Base-by-base conservation (phyloP, 2,888 invertebrate species). In the Epirrhoe tristata region DNA sequence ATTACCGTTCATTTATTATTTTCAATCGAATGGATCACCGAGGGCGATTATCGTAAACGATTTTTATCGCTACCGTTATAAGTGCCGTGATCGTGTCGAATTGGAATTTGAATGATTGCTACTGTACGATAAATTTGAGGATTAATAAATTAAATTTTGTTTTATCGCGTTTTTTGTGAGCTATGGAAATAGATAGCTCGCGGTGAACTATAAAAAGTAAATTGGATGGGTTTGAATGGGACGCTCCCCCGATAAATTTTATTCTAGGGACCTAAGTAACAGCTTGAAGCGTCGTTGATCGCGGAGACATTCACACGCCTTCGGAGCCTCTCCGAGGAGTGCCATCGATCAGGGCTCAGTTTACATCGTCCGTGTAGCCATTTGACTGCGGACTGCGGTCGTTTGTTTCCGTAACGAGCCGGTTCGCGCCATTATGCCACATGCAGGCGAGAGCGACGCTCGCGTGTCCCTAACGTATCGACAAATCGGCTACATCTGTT, bases 91-190 rank as follows among this genome's bases (percentile, higher is more conserved):
- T 84, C 87, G 84, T 83, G 83, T 83, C 88, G 85, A 86, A 89
- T 89, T 80, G 82, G 71, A 75, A 83, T 83, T 83, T 82, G 82
- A 82, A 80, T 83, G 81, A 86, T 84, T 79, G 83, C 87, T 86
- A 83, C 86, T 81, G 86, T 80, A 64, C 74, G 69, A 69, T 81
- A 76, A 77, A 75, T 79, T 80, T 80, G 65, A 58, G 72, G 74
- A 74, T 74, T 77, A 73, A 76, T 77, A 77, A 79, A 74, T 74
- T 67, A 73, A 76, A 74, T 69, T 74, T 69, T 54, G 72, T 67
- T 72, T 68, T 70, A 73, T 71, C 63, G 67, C 63, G 63, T 75
- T 73, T 74, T 73, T 73, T 74, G 69, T 71, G 70, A 73, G 68
- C 50, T 69, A 72, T 71, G 69, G 64, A 68, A 69, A 71, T 74